phyloP scores from a whole-genome alignment of 2,888 invertebrate genomes.

The Chrysopilus asiliformis region DNA sequence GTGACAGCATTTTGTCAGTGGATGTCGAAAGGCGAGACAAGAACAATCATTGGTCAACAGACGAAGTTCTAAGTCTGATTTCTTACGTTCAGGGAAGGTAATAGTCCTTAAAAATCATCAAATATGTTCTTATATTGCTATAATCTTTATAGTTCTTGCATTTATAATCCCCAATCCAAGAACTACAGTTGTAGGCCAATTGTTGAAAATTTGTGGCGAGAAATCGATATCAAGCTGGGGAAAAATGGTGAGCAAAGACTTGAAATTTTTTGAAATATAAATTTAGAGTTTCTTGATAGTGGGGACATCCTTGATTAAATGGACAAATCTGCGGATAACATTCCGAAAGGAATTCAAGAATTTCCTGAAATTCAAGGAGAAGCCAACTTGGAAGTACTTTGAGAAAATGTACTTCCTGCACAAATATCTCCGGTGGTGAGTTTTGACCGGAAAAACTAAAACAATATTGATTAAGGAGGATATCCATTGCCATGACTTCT shows the following conservation, averaged over 20 bases:
- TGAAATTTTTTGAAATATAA: background rate
- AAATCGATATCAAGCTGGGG: slow-evolving; percentile 28
- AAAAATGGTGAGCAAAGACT: slow-evolving; percentile 25
- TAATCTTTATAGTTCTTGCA: too few relatives aligned
- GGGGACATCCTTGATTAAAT: slow-evolving; percentile 31
- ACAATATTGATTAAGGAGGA: too few relatives aligned
- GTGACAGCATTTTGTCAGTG: too few relatives aligned
- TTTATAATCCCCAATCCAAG: slow-evolving; percentile 32
- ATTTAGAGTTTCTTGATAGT: slow-evolving; percentile 15
- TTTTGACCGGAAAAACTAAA: too few relatives aligned
- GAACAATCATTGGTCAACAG: slow-evolving; percentile 9
- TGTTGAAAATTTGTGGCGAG: slow-evolving; percentile 34
- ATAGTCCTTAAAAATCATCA: too few relatives aligned
- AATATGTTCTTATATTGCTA: too few relatives aligned
- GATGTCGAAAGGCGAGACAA: too few relatives aligned
- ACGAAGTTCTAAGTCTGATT: slow-evolving; percentile 20
- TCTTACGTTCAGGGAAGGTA: too few relatives aligned
- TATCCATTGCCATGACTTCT: too few relatives aligned
- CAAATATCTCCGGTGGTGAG: slow-evolving; percentile 29
- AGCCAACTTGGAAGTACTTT: slow-evolving; percentile 32
- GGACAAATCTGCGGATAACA: slow-evolving; percentile 32
- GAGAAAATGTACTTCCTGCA: slow-evolving; percentile 33
- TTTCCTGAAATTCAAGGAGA: slow-evolving; percentile 28
- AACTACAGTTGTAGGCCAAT: slow-evolving; percentile 33
- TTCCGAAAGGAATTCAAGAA: slow-evolving; percentile 33